Evolutionary conservation across 2,888 invertebrate species (phyloP), one percentile per base, ranked within the genome.

Genomic region (Pegoplata infirma): DNA sequence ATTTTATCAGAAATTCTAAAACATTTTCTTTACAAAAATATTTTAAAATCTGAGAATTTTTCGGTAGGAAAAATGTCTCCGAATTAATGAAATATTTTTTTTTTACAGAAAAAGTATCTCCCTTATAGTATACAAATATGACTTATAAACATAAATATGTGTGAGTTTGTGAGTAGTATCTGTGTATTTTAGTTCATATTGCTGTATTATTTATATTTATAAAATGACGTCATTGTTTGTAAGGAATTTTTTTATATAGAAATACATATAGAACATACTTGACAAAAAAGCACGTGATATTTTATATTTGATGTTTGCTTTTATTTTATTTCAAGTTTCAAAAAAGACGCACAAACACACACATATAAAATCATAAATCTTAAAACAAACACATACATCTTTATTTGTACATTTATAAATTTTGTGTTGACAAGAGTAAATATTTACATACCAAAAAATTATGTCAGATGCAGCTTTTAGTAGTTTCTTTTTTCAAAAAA

Each of bases 351-450:
- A 23, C 25, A 47, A 6, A 23, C n/a, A 10, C 16, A 44, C 14
- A 40, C 14, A 25, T 10, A n/a, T n/a, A n/a, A n/a, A n/a, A n/a
- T n/a, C n/a, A n/a, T n/a, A n/a, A n/a, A n/a, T n/a, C n/a, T n/a
- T n/a, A n/a, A n/a, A n/a, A n/a, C n/a, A n/a, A n/a, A n/a, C n/a
- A n/a, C n/a, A n/a, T n/a, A n/a, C n/a, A n/a, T n/a, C n/a, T n/a
- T n/a, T n/a, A n/a, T 63, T 19, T 59, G n/a, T 44, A 59, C 49
- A 49, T 17, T 6, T 59, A 73, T 69, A 75, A 61, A 63, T 63
- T 71, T 71, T 67, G 23, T 79, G 61, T 79, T 75, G 71, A 74
- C 79, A 71, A 71, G 71, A 61, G 49, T 71, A 75, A 75, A 79
- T 71, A 78, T 78, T 58, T 73, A 73, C 40, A 63, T 63, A 21